Conservation (phyloP, 2,113 vertebrate genomes). For the Gnathonemus longibarbis region DNA sequence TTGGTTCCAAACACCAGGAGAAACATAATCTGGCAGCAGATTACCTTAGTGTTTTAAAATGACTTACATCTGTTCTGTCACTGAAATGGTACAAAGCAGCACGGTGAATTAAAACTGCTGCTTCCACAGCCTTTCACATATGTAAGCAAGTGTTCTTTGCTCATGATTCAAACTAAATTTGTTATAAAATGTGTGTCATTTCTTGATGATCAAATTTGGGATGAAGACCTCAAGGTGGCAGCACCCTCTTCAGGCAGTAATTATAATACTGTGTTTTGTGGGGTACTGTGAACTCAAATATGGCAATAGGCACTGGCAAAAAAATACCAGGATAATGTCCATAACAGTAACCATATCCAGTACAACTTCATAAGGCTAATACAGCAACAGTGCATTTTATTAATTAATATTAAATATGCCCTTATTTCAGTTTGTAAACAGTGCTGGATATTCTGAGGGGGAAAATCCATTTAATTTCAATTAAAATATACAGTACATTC, state of each 20-base stretch:
- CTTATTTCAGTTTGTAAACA: neutral
- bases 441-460: neutral
- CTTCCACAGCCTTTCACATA: neutral
- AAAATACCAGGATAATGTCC: neutral
- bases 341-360: neutral
- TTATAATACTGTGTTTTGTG: neutral
- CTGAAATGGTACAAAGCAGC: neutral
- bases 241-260: neutral
- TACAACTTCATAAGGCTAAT: neutral
- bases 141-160: neutral
- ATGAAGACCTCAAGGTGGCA: neutral
- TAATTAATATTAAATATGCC: neutral
- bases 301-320: neutral
- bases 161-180: neutral
- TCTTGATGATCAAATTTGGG: neutral
- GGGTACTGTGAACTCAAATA: neutral
- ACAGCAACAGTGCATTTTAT: neutral
- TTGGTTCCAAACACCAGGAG: neutral
- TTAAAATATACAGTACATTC: neutral
- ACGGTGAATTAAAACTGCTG: neutral
- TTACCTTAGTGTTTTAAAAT: neutral
- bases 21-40: neutral
- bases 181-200: neutral
- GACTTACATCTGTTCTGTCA: neutral
- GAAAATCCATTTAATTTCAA: neutral